Conservation (phyloP, 1,140 invertebrate species). For the Charaxes varanes region DNA sequence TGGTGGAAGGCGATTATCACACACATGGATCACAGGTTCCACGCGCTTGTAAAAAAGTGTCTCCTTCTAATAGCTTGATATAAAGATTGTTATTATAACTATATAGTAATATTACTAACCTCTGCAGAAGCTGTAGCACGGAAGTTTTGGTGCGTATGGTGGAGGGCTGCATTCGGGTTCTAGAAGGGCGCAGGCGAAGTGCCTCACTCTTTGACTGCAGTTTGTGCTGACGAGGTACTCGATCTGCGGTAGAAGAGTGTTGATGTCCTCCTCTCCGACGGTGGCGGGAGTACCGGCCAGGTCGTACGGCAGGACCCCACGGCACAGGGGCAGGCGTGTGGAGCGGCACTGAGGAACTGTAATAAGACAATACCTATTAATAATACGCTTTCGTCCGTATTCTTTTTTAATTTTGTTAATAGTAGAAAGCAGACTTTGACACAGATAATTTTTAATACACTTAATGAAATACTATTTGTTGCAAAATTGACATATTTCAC, state of each 20-base stretch:
- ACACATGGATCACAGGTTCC: no score
- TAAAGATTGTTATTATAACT: neutral
- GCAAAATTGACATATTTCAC: no score
- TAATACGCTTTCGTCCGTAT: no score
- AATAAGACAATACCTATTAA: slow-evolving; percentile 10
- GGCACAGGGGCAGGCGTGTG: slow-evolving; percentile 67
- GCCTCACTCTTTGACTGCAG: slow-evolving; percentile 76
- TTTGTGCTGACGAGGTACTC: slow-evolving; percentile 76
- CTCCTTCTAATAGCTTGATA: neutral
- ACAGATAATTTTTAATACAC: no score
- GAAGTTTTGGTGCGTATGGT: slow-evolving; percentile 74
- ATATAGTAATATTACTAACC: slow-evolving; percentile 59
- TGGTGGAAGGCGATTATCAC: no score
- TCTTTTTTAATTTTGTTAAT: no score
- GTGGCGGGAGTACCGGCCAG: slow-evolving; percentile 66
- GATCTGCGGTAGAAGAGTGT: slow-evolving; percentile 68
- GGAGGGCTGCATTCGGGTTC: slow-evolving; percentile 79
- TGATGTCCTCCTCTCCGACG: slow-evolving; percentile 46
- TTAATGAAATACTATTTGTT: no score
- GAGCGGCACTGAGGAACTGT: slow-evolving; percentile 64
- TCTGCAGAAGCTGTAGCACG: slow-evolving; percentile 79
- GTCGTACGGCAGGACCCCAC: slow-evolving; percentile 78
- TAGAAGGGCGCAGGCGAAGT: slow-evolving; percentile 78
- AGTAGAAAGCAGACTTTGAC: no score
- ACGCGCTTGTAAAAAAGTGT: no score